These are phyloP conservation scores for Vombatus ursinus DNA, from an alignment of 2,113 vertebrate genomes.

Conservation along the genomic window DNA sequence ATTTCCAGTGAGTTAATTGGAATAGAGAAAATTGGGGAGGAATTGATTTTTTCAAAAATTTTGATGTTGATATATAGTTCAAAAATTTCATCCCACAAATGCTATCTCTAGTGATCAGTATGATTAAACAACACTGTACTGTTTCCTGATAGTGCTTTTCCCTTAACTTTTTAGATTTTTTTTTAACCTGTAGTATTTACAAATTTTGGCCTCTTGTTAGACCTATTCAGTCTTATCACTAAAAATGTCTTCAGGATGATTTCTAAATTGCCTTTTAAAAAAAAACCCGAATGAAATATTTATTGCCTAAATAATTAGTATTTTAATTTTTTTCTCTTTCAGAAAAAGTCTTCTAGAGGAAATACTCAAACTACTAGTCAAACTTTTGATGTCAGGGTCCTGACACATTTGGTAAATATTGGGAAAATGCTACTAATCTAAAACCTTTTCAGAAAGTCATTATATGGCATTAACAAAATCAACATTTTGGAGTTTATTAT, in stretches of 20 bases:
- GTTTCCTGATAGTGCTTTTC: background rate
- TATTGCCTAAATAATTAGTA: background rate
- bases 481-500: conserved; percentile 20
- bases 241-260: background rate
- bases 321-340: conserved; percentile 56
- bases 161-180: background rate
- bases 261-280: conserved; percentile 29
- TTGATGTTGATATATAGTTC: background rate
- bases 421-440: conserved; percentile 43
- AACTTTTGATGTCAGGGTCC: conserved; percentile 85
- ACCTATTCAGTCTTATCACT: background rate
- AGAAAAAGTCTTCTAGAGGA: conserved; percentile 88
- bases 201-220: background rate
- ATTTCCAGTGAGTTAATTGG: background rate
- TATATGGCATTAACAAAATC: conserved; percentile 19
- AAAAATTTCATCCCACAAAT: background rate
- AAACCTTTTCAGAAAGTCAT: conserved; percentile 34
- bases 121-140: background rate
- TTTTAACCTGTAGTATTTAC: background rate
- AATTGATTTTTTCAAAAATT: background rate
- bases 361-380: conserved; percentile 75
- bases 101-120: background rate
- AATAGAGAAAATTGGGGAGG: background rate
- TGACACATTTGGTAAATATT: conserved; percentile 88
- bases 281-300: background rate